Conservation (phyloP, 1,140 invertebrate genomes). For the Leptinotarsa lineolata region DNA sequence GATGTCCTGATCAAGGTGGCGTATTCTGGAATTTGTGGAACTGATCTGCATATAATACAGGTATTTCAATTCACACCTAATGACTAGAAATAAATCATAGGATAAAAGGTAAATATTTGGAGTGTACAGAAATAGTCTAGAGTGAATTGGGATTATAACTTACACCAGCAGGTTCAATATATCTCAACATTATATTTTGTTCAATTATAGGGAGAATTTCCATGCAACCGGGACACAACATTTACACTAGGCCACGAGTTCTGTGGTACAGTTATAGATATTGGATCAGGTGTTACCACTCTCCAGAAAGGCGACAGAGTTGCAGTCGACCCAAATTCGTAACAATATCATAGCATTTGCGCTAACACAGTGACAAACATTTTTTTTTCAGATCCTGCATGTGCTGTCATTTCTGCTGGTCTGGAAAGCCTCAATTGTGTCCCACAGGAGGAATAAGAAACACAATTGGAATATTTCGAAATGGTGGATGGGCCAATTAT, state of each 20-base stretch:
- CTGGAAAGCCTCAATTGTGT: slow-evolving; percentile 67
- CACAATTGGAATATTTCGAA: slow-evolving; percentile 67
- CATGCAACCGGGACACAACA: slow-evolving; percentile 61
- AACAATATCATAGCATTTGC: slow-evolving; percentile 30
- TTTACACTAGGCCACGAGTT: slow-evolving; percentile 74
- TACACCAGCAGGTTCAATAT: no score
- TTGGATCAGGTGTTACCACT: slow-evolving; percentile 62
- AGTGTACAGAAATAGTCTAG: no score
- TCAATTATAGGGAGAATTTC: slow-evolving; percentile 64
- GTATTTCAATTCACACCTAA: slow-evolving; percentile 53
- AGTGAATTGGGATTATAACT: no score
- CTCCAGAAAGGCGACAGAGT: slow-evolving; percentile 70
- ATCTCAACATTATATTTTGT: background rate
- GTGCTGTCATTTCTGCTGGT: slow-evolving; percentile 64
- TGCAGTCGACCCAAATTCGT: slow-evolving; percentile 70
- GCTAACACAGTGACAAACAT: background rate
- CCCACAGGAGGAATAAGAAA: slow-evolving; percentile 62
- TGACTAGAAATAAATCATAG: no score
- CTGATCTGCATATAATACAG: slow-evolving; percentile 77
- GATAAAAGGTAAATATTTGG: no score
- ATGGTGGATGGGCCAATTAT: slow-evolving; percentile 73
- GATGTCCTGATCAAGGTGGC: slow-evolving; percentile 68
- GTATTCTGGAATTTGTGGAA: slow-evolving; percentile 77
- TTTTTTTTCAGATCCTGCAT: slow-evolving; percentile 60
- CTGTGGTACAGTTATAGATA: slow-evolving; percentile 63